Evolutionary conservation across 2,113 vertebrate genomes (phyloP).

Genomic region (Fregetta grallaria): DNA sequence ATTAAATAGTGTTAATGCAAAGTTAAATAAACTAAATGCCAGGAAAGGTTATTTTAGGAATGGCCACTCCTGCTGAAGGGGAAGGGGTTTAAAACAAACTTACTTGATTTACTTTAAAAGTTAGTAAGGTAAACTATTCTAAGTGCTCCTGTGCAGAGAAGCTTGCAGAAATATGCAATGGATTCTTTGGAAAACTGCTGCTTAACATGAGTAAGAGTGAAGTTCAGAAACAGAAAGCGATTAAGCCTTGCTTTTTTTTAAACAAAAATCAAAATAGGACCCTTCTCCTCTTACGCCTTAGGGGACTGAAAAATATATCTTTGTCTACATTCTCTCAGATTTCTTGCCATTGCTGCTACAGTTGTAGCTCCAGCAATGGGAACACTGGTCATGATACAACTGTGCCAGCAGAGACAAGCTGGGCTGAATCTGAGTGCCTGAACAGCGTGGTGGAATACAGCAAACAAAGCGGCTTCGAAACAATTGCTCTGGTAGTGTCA

Average conservation of each 20-base stretch:
- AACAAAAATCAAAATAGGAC: background rate
- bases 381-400: background rate
- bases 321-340: background rate
- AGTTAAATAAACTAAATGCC: slow-evolving; percentile 25
- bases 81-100: slow-evolving; percentile 17
- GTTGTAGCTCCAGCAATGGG: background rate
- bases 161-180: background rate
- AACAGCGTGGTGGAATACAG: background rate
- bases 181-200: background rate
- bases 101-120: slow-evolving; percentile 34
- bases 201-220: background rate
- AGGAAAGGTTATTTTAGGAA: slow-evolving; percentile 29
- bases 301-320: background rate
- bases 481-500: background rate
- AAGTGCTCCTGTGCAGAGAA: slow-evolving; percentile 30
- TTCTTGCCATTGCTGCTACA: background rate
- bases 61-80: background rate
- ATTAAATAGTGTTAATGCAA: slow-evolving; percentile 36
- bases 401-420: background rate
- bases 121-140: slow-evolving; percentile 20
- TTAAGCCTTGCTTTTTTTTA: background rate
- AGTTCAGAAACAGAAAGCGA: background rate
- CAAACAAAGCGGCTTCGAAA: background rate
- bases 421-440: background rate
- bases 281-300: background rate